Conservation (phyloP, 2,888 invertebrate genomes). For the Diadromus collaris region DNA sequence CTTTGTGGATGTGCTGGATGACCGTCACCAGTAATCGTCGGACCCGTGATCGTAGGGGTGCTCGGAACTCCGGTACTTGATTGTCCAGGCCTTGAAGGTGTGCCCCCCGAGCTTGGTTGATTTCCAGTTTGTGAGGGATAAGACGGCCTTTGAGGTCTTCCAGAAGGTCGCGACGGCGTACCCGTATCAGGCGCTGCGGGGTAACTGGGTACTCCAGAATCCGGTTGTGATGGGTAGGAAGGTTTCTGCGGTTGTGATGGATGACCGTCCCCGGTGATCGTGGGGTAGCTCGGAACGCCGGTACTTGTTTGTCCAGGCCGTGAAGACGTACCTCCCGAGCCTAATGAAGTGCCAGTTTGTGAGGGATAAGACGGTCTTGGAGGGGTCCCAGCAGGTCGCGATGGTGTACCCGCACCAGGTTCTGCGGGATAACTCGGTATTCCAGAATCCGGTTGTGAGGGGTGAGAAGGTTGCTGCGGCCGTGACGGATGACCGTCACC, state of each 20-base stretch:
- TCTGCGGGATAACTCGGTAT: slow-evolving; percentile 6
- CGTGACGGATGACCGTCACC: too few species aligned
- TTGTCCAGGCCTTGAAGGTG: slow-evolving; percentile 61
- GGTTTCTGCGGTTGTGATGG: slow-evolving; percentile 1
- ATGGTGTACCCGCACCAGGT: slow-evolving; percentile 62
- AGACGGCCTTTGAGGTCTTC: slow-evolving; percentile 73
- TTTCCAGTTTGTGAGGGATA: not conserved
- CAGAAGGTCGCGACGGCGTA: slow-evolving; percentile 77
- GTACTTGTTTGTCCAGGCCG: slow-evolving; percentile 72
- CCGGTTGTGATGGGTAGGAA: slow-evolving; percentile 45
- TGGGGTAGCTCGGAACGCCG: slow-evolving; percentile 57
- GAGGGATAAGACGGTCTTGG: slow-evolving; percentile 61
- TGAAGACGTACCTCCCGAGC: slow-evolving; percentile 48
- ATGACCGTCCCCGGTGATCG: not conserved
- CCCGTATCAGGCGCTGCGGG: slow-evolving; percentile 80
- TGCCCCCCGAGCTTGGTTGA: not conserved
- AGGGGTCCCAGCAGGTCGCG: slow-evolving; percentile 41
- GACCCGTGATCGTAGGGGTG: too few species aligned
- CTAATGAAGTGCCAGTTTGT: slow-evolving; percentile 29
- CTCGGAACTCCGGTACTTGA: slow-evolving; percentile 42
- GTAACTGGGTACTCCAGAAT: slow-evolving; percentile 58
- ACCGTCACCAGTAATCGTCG: not conserved
- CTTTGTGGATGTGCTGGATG: too few species aligned
- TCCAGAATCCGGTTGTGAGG: too few species aligned
- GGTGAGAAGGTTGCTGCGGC: too few species aligned